Evolutionary conservation across 2,888 invertebrate genomes (phyloP).

Genomic region (Xestobium rufovillosum): DNA sequence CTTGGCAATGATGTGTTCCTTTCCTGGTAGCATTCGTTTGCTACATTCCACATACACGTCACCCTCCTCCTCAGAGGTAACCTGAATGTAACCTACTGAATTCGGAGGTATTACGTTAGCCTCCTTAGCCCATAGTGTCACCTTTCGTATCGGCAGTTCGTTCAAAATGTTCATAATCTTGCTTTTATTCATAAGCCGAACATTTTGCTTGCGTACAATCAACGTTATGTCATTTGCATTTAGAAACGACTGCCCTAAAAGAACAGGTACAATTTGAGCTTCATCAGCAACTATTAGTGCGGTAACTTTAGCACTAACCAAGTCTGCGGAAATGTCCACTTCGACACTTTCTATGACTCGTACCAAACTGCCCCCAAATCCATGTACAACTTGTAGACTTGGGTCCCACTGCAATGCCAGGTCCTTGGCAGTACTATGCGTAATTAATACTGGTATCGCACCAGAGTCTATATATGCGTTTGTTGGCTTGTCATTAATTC

Average conservation of each 20-base stretch:
- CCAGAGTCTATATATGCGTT: no score
- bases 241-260: constrained; percentile 14
- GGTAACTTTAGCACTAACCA: constrained; percentile 8
- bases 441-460: no score
- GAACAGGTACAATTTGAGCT: constrained; percentile 11
- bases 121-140: constrained; percentile 13
- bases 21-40: no score
- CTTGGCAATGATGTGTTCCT: constrained; percentile 6
- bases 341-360: no score
- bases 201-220: neutral
- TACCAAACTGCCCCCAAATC: no score
- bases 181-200: neutral
- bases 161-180: neutral
- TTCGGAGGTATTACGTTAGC: constrained; percentile 9
- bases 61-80: constrained; percentile 3
- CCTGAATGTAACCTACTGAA: neutral
- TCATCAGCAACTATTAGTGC: constrained; percentile 4
- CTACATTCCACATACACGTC: constrained; percentile 5
- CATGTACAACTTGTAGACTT: no score
- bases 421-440: no score
- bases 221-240: constrained; percentile 7
- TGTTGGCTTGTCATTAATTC: no score
- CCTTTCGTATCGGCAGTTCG: constrained; percentile 7
- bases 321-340: no score
- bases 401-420: no score